A percentile compares a stretch with the other conserved stretches of the same genome.
phyloP scores from a whole-genome alignment of 2,888 invertebrate genomes.

The Scaptomyza caliginosa region DNA sequence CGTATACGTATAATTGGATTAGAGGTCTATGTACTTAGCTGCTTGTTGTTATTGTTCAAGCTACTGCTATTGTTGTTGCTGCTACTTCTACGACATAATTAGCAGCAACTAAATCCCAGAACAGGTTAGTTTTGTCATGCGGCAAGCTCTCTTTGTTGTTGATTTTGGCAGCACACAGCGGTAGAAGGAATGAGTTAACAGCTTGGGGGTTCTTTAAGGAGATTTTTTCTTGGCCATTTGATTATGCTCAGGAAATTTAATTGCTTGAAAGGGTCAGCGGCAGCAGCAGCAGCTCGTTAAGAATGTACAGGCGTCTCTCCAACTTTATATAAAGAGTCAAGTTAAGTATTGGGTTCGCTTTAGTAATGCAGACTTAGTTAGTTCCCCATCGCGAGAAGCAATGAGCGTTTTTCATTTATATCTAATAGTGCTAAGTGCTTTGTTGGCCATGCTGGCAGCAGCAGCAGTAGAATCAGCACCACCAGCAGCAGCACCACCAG shows the following conservation, averaged over 20 bases:
- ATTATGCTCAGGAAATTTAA: constrained; percentile 75
- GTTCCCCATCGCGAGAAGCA: constrained; percentile 30
- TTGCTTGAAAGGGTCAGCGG: constrained; percentile 67
- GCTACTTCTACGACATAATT: constrained; percentile 59
- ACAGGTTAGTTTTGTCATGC: constrained; percentile 60
- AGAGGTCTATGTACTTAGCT: constrained; percentile 48
- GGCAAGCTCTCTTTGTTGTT: constrained; percentile 28
- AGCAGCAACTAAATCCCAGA: constrained; percentile 31
- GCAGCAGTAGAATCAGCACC: constrained; percentile 21
- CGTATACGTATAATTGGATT: constrained; percentile 68
- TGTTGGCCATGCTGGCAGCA: constrained; percentile 42
- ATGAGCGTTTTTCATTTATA: constrained; percentile 60
- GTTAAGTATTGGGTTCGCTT: constrained; percentile 15
- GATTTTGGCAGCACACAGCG: constrained; percentile 5
- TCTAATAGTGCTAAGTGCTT: constrained; percentile 72
- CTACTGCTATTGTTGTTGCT: constrained; percentile 7
- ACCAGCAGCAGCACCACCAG: constrained; percentile 21
- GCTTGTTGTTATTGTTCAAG: constrained; percentile 16
- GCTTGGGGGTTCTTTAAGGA: constrained; percentile 42
- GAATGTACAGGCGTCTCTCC: constrained; percentile 45
- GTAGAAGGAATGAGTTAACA: constrained; percentile 7
- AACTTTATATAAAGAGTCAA: constrained; percentile 56
- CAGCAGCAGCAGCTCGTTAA: constrained; percentile 51
- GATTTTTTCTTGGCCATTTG: constrained; percentile 68
- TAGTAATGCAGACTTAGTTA: constrained; percentile 18